A percentile compares a stretch with the other conserved stretches of the same genome.
These are phyloP conservation scores for Brachypterus glaber DNA, from an alignment of 2,888 invertebrate genomes.

Conservation along the genomic window DNA sequence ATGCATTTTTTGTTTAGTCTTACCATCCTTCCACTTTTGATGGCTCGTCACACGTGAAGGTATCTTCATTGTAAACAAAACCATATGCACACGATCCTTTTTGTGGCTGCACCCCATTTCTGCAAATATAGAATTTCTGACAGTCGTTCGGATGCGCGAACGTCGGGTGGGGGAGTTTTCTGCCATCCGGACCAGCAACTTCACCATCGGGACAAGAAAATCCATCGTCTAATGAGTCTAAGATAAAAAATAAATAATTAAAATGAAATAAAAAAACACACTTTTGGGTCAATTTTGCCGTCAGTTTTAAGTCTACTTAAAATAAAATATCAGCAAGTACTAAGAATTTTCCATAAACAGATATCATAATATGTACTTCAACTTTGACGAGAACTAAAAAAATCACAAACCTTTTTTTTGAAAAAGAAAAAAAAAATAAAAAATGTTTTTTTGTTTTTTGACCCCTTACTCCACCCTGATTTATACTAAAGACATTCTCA, in stretches of 20 bases:
- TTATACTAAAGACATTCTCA: too few species aligned
- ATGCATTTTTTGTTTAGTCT: conserved; percentile 23
- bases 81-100: conserved; percentile 64
- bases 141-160: conserved; percentile 73
- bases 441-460: too few species aligned
- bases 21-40: conserved; percentile 72
- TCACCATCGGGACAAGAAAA: conserved; percentile 67
- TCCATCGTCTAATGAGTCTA: conserved; percentile 64
- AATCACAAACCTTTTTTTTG: too few species aligned
- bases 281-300: background rate
- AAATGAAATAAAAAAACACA: background rate
- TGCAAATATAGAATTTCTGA: conserved; percentile 74
- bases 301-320: too few species aligned
- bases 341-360: too few species aligned
- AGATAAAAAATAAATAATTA: conserved; percentile 14
- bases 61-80: conserved; percentile 69
- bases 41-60: conserved; percentile 66
- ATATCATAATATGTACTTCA: too few species aligned
- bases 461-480: too few species aligned
- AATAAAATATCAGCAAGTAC: too few species aligned
- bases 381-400: too few species aligned
- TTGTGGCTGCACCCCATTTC: conserved; percentile 66
- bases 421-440: too few species aligned
- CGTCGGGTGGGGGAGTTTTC: conserved; percentile 64
- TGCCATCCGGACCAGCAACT: conserved; percentile 56